Percentiles rank a stretch among this genome's conserved stretches.
Evolutionary conservation across 2,888 invertebrate genomes (phyloP).

Genomic region (Tolmerus cingulatus): DNA sequence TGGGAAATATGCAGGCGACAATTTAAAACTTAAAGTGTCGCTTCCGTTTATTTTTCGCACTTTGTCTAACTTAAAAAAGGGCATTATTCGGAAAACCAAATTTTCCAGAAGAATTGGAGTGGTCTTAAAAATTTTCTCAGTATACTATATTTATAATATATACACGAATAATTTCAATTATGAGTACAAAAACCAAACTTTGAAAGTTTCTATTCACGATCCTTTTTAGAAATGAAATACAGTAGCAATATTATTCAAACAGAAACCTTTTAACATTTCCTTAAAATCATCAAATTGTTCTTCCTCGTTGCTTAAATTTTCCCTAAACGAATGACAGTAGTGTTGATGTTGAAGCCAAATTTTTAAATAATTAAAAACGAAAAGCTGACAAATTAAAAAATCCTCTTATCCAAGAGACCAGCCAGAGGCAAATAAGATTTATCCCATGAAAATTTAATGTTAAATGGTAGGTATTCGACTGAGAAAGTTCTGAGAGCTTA

Average conservation of each 20-base stretch:
- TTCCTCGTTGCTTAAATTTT: not conserved
- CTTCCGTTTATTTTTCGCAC: too few relatives aligned
- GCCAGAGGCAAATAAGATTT: slow-evolving; percentile 41
- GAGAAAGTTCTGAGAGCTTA: slow-evolving; percentile 49
- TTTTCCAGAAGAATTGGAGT: too few relatives aligned
- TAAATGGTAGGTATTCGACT: slow-evolving; percentile 52
- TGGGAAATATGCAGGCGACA: too few relatives aligned
- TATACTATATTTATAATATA: too few relatives aligned
- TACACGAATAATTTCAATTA: too few relatives aligned
- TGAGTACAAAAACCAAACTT: too few relatives aligned
- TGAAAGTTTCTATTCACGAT: too few relatives aligned
- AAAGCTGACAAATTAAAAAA: slow-evolving; percentile 5
- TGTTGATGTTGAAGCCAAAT: not conserved
- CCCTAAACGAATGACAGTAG: not conserved
- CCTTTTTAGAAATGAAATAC: too few relatives aligned
- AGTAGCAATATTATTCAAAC: not conserved
- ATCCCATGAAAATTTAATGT: slow-evolving; percentile 49
- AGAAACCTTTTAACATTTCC: not conserved
- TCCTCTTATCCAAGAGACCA: not conserved
- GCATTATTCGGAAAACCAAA: too few relatives aligned
- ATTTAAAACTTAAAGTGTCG: too few relatives aligned
- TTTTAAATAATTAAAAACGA: slow-evolving; percentile 12
- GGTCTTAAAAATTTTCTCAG: too few relatives aligned
- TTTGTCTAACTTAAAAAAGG: too few relatives aligned
- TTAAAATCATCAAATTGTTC: not conserved